A percentile compares a stretch with the other conserved stretches of the same genome.
Conservation (phyloP, 2,797 vertebrate species). For the Pangasius djambal region DNA sequence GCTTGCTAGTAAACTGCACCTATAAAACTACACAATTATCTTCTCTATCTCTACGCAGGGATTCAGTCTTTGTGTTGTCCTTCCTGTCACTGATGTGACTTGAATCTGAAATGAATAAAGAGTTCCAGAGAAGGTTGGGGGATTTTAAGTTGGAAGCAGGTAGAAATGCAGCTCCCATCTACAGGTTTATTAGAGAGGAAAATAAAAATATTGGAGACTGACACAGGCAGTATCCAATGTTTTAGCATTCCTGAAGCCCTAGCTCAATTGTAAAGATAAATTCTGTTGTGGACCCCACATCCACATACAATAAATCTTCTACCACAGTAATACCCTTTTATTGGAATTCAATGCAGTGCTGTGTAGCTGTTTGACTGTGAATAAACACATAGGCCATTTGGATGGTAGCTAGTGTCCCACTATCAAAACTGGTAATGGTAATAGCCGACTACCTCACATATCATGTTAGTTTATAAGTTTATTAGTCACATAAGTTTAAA, state of each 20-base stretch:
- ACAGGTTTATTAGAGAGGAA: constrained; percentile 48
- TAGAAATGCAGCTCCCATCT: constrained; percentile 27
- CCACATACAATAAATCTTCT: background rate
- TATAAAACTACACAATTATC: constrained; percentile 16
- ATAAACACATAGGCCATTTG: background rate
- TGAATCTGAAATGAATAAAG: constrained; percentile 16
- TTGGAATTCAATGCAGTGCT: background rate
- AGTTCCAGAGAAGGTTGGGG: background rate
- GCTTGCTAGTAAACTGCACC: constrained; percentile 18
- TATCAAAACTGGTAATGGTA: background rate
- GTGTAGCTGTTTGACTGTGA: background rate
- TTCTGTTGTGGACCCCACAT: background rate
- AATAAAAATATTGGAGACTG: background rate
- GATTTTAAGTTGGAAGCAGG: constrained; percentile 21
- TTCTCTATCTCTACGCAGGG: background rate
- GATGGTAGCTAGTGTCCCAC: background rate
- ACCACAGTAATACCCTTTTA: background rate
- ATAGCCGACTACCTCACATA: background rate
- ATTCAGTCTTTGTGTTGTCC: constrained; percentile 21
- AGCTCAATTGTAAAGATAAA: background rate
- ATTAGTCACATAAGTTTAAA: background rate
- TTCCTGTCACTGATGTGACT: background rate
- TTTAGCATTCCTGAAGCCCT: background rate
- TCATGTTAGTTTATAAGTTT: background rate
- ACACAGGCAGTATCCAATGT: background rate